Evolutionary conservation across 2,113 vertebrate species (phyloP).

Genomic region (Lathamus discolor): DNA sequence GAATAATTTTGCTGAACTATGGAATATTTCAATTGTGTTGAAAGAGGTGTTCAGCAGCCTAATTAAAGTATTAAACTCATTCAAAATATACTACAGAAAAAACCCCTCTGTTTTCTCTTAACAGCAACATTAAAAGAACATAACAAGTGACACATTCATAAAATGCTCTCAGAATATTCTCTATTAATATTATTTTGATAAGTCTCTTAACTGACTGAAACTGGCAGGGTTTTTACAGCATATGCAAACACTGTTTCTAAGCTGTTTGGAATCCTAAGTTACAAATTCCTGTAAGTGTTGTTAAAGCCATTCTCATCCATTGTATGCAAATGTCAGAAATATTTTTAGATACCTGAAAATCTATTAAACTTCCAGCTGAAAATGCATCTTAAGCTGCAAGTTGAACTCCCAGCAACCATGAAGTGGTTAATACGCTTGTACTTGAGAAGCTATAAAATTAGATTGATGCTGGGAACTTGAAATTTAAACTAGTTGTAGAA

Average conservation of each 20-base stretch:
- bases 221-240: background rate
- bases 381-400: conserved; percentile 36
- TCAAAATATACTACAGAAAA: background rate
- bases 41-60: background rate
- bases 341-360: conserved; percentile 32
- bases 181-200: background rate
- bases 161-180: background rate
- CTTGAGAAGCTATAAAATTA: conserved; percentile 25
- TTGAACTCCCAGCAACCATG: conserved; percentile 13
- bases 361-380: conserved; percentile 26
- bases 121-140: background rate
- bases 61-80: background rate
- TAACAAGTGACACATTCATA: background rate
- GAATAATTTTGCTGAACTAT: background rate
- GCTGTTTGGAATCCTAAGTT: background rate
- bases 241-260: background rate
- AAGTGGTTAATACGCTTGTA: conserved; percentile 24
- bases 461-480: background rate
- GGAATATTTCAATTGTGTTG: background rate
- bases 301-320: background rate
- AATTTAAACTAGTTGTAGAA: conserved; percentile 18
- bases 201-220: background rate
- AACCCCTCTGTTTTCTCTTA: background rate
- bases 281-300: background rate
- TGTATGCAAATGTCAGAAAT: conserved; percentile 18